These are phyloP conservation scores for Protophormia terraenovae DNA, from an alignment of 2,888 invertebrate species.

Conservation along the genomic window DNA sequence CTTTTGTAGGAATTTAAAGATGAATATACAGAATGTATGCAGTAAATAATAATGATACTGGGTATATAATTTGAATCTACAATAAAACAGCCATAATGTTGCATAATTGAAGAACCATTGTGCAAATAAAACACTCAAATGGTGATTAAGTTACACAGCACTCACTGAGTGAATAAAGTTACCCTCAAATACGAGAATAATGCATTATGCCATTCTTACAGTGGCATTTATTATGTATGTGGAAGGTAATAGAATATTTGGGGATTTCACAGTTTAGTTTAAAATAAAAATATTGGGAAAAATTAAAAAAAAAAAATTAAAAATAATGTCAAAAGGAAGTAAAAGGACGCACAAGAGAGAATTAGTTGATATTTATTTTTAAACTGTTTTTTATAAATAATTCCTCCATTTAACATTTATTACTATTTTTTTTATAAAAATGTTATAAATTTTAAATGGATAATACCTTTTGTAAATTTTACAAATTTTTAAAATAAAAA, in stretches of 20 bases:
- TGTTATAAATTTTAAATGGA: no score
- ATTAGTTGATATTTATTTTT: no score
- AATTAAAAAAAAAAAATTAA: no score
- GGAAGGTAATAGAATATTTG: slow-evolving; percentile 14
- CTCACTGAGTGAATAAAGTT: no score
- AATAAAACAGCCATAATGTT: slow-evolving; percentile 75
- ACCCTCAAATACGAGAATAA: slow-evolving; percentile 20
- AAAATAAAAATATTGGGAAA: no score
- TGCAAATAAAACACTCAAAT: slow-evolving; percentile 72
- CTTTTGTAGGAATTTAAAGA: neutral
- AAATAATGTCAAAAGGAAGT: no score
- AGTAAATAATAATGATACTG: slow-evolving; percentile 43
- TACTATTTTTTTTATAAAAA: no score
- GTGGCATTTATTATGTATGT: slow-evolving; percentile 24
- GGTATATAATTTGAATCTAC: slow-evolving; percentile 26
- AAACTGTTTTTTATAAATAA: no score
- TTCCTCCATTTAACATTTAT: no score
- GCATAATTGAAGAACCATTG: slow-evolving; percentile 78
- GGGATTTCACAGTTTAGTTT: slow-evolving; percentile 6
- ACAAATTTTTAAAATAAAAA: no score
- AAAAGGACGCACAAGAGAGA: no score
- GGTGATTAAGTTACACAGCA: slow-evolving; percentile 67
- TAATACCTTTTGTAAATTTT: no score
- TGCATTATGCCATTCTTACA: neutral
- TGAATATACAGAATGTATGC: slow-evolving; percentile 15